Conservation (phyloP, 2,113 vertebrate genomes). For the Chauna torquata region DNA sequence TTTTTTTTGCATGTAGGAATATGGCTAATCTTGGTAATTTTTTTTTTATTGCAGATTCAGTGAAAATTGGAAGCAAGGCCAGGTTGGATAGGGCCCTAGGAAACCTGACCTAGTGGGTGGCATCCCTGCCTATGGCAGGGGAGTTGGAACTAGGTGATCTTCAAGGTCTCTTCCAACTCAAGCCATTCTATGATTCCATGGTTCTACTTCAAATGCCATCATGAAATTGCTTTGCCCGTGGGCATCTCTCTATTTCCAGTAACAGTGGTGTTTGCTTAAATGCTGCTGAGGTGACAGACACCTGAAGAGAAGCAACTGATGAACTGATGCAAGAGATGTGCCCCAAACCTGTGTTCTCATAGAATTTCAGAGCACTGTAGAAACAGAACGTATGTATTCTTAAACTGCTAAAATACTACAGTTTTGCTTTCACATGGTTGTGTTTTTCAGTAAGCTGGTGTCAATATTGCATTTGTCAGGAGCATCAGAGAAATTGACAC, state of each 20-base stretch:
- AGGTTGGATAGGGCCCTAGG: too few relatives aligned
- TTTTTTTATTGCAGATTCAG: not conserved
- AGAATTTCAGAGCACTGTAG: not conserved
- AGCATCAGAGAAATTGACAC: not conserved
- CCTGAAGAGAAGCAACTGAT: not conserved
- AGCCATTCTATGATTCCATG: too few relatives aligned
- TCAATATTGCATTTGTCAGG: rapidly evolving
- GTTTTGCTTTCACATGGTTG: not conserved
- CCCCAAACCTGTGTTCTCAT: not conserved
- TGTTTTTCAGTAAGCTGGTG: not conserved
- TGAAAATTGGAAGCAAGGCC: slow-evolving; percentile 40
- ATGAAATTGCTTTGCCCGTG: not conserved
- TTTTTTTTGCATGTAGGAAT: not conserved
- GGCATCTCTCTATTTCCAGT: not conserved
- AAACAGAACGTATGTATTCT: rapidly evolving
- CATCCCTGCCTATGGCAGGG: too few relatives aligned
- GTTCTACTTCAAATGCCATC: not conserved
- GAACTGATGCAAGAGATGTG: not conserved
- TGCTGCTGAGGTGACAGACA: not conserved
- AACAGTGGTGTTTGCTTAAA: not conserved
- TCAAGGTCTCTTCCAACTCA: too few relatives aligned
- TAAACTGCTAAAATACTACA: not conserved
- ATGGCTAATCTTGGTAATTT: not conserved
- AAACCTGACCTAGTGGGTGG: too few relatives aligned
- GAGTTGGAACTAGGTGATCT: too few relatives aligned